These are phyloP conservation scores for Amblyopsis rosae DNA, from an alignment of 2,113 vertebrate genomes.

Conservation along the genomic window DNA sequence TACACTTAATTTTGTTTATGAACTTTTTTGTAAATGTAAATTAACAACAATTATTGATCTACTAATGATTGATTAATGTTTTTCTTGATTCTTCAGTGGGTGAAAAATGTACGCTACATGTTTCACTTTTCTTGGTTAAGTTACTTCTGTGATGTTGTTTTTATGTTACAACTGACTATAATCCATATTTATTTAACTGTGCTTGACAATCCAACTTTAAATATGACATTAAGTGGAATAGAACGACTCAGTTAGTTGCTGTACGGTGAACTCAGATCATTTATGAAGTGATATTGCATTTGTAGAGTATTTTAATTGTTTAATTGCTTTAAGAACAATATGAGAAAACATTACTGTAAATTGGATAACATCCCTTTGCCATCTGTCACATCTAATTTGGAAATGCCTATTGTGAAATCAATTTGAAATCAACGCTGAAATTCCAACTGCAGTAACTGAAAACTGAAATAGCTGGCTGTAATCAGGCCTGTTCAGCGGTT, in stretches of 20 bases:
- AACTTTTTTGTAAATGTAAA: background rate
- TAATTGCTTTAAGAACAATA: background rate
- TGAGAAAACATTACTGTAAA: background rate
- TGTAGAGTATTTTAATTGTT: background rate
- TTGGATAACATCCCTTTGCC: background rate
- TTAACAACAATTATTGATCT: background rate
- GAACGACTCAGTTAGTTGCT: too few relatives aligned
- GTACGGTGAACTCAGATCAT: too few relatives aligned
- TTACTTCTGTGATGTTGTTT: too few relatives aligned
- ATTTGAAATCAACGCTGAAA: background rate
- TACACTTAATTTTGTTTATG: background rate
- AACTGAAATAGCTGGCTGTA: constrained; percentile 2
- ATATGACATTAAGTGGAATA: too few relatives aligned
- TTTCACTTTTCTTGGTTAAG: too few relatives aligned
- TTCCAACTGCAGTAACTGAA: constrained; percentile 4
- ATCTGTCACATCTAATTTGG: background rate
- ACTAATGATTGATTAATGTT: constrained; percentile 4
- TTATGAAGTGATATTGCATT: too few relatives aligned
- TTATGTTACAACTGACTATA: too few relatives aligned
- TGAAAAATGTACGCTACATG: too few relatives aligned
- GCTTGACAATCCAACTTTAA: too few relatives aligned
- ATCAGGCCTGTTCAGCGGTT: constrained; percentile 22
- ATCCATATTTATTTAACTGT: too few relatives aligned
- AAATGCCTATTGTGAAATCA: background rate
- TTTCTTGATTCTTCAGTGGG: constrained; percentile 3